phyloP scores from a whole-genome alignment of 2,797 vertebrate genomes.

The Eleutherodactylus coqui region DNA sequence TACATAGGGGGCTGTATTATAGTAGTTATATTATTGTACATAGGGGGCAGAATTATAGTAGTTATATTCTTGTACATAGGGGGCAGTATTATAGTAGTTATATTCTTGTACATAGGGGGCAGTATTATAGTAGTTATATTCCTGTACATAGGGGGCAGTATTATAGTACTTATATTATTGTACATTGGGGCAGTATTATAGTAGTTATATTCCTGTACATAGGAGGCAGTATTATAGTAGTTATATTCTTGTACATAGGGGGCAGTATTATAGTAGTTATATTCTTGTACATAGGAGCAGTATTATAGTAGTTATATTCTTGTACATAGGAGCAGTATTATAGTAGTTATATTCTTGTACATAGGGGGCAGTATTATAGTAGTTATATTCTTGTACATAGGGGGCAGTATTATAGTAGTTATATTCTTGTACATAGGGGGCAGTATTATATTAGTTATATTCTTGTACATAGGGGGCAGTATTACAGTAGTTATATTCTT shows the following conservation, averaged over 20 bases:
- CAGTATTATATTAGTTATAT: background rate
- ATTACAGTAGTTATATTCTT: too few relatives aligned
- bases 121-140: too few relatives aligned
- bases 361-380: slow-evolving; percentile 1
- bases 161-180: slow-evolving; percentile 1
- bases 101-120: too few relatives aligned
- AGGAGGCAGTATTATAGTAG: background rate
- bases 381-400: slow-evolving; percentile 4
- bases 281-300: background rate
- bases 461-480: background rate
- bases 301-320: slow-evolving; percentile 2
- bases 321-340: background rate
- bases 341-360: background rate
- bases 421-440: background rate
- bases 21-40: too few relatives aligned
- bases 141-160: background rate
- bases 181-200: background rate
- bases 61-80: too few relatives aligned
- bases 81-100: too few relatives aligned
- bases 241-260: background rate
- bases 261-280: slow-evolving; percentile 15
- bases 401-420: background rate
- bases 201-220: slow-evolving; percentile 3
- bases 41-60: too few relatives aligned
- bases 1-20: too few relatives aligned